Percentiles rank a stretch among this genome's conserved stretches.
Evolutionary conservation across 1,140 invertebrate species (phyloP).

Genomic region (Aphelenchoides fujianensis): DNA sequence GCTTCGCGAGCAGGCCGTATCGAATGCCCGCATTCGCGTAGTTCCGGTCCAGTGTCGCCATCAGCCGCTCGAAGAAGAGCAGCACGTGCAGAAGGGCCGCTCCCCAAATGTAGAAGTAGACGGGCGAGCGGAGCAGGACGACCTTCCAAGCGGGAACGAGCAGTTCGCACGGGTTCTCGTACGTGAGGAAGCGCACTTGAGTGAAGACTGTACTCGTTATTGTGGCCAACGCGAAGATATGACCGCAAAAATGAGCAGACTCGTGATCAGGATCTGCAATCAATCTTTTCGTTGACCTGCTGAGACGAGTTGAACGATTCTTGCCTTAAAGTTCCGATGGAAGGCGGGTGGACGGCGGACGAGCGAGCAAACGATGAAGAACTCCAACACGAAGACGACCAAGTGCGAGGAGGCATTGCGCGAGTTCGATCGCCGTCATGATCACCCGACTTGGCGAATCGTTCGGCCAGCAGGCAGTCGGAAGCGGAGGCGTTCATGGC

Average conservation of each 20-base stretch:
- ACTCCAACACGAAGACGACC: too few relatives aligned
- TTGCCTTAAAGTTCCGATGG: neutral
- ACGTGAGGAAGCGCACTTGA: neutral
- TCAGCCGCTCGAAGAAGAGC: neutral
- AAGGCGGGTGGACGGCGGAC: neutral
- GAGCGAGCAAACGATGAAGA: neutral
- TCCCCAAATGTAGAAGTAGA: neutral
- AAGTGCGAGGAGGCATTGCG: neutral
- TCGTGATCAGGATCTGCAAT: neutral
- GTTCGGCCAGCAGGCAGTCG: neutral
- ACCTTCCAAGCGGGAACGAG: neutral
- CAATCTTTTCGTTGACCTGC: neutral
- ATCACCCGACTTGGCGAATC: neutral
- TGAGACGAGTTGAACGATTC: neutral
- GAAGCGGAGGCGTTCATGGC: too few relatives aligned
- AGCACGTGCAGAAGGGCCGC: neutral
- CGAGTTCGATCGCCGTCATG: neutral
- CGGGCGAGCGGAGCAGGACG: neutral
- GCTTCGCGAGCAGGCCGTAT: too few relatives aligned
- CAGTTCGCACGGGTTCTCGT: neutral
- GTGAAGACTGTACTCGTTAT: neutral
- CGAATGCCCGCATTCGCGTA: too few relatives aligned
- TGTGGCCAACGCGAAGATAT: too few relatives aligned
- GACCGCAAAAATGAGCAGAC: neutral
- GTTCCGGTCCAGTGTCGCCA: neutral